Evolutionary conservation across 2,797 vertebrate genomes (phyloP), one percentile per base, ranked within the genome.

Genomic region (Trematomus bernacchii): DNA sequence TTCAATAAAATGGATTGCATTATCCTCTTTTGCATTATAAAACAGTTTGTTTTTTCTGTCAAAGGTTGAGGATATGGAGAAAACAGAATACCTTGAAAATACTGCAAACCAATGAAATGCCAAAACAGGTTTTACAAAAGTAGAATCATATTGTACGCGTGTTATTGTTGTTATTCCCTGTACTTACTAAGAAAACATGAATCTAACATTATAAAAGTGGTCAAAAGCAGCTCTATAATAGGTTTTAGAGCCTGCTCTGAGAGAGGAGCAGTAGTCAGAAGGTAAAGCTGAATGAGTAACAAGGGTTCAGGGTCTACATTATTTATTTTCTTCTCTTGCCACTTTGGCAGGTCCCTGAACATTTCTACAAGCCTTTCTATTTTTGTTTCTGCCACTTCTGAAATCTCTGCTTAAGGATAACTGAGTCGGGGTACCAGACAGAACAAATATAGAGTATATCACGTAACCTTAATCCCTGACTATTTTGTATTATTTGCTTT

Each of bases 191-290:
- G n/a, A 60, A 51, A 59, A 51, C 12, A 43, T 50, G 6, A 48
- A 50, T 12, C 47, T 53, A 73, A 59, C 51, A 33, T 65, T 50
- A 44, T 52, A 43, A 2, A 47, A 21, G 42, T n/a, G 11, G 67
- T 50, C n/a, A 16, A 40, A 58, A 40, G 30, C 4, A 57, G 18
- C 9, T 2, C 10, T 33, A 46, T n/a, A 18, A 33, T 27, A 2
- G 19, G 23, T 42, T 53, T 55, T 13, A 21, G 27, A 19, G 18
- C 15, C 10, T 47, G 14, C 6, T 37, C 8, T 55, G 14, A 18
- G 23, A 71, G 40, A 47, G 64, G 10, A 52, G 13, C 21, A 4
- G 40, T 16, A n/a, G n/a, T 60, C 23, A 57, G 18, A 33, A 46
- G 12, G 42, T 30, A 6, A 43, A 30, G 15, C 52, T 48, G n/a